Evolutionary conservation across 1,140 invertebrate species (phyloP).

Genomic region (Leptinotarsa undecemlineata): DNA sequence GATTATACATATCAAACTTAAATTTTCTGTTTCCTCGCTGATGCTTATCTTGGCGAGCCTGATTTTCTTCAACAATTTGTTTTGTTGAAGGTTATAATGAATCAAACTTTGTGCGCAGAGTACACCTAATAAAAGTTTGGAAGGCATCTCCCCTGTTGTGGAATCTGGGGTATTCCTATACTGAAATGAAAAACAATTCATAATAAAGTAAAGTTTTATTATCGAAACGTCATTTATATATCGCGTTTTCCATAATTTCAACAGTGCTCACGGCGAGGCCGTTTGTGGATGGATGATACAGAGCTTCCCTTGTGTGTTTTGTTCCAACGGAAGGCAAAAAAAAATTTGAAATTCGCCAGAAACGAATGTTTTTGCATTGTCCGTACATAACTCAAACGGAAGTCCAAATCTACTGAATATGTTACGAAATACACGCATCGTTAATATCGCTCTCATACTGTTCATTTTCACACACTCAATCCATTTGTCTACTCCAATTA

Average conservation of each 20-base stretch:
- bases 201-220: not conserved
- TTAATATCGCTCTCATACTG: slow-evolving; percentile 30
- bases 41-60: not conserved
- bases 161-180: slow-evolving; percentile 25
- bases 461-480: slow-evolving; percentile 39
- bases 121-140: slow-evolving; percentile 23
- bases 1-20: slow-evolving; percentile 1
- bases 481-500: slow-evolving; percentile 47
- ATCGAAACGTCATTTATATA: not conserved
- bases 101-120: slow-evolving; percentile 21
- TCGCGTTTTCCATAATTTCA: slow-evolving; percentile 24
- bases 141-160: slow-evolving; percentile 28
- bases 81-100: slow-evolving; percentile 6
- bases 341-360: slow-evolving; percentile 35
- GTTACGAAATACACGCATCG: slow-evolving; percentile 27
- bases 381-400: slow-evolving; percentile 19
- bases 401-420: slow-evolving; percentile 32
- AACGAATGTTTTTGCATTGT: slow-evolving; percentile 34
- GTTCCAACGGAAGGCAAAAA: slow-evolving; percentile 22
- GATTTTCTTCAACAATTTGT: not conserved
- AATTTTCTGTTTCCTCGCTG: not conserved
- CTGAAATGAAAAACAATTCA: slow-evolving; percentile 25
- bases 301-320: slow-evolving; percentile 2
- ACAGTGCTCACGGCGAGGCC: slow-evolving; percentile 23
- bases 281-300: slow-evolving; percentile 25